Percentiles rank a stretch among this genome's conserved stretches.
Conservation (phyloP, 2,888 invertebrate species). For the Caenorhabditis imperialis region DNA sequence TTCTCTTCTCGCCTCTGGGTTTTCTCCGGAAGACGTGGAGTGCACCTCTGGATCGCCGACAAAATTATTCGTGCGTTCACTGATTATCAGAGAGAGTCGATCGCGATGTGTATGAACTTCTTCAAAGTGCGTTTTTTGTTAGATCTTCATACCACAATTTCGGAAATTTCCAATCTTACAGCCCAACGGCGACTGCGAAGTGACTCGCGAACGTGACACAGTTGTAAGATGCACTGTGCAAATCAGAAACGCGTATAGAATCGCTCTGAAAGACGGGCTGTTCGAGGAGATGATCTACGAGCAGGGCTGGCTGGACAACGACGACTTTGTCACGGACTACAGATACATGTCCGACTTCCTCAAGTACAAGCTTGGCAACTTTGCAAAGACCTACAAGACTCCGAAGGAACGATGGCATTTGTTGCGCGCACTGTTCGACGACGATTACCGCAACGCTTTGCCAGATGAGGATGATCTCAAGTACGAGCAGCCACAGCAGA, state of each 20-base stretch:
- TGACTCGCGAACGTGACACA: slow-evolving; percentile 26
- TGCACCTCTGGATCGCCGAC: slow-evolving; percentile 99
- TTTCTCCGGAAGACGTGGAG: slow-evolving; percentile 96
- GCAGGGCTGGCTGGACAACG: slow-evolving; percentile 74
- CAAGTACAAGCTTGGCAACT: slow-evolving; percentile 17
- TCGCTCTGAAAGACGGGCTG: slow-evolving; percentile 65
- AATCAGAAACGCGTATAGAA: slow-evolving; percentile 61
- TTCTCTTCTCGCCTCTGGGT: slow-evolving; percentile 95
- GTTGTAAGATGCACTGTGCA: slow-evolving; percentile 52
- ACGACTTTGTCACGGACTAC: slow-evolving; percentile 52
- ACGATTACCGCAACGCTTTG: slow-evolving; percentile 43
- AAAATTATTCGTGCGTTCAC: slow-evolving; percentile 86
- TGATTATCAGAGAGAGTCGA: slow-evolving; percentile 85
- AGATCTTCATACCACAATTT: no score
- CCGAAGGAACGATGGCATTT: slow-evolving; percentile 49
- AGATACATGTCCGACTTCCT: slow-evolving; percentile 3
- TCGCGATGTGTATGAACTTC: slow-evolving; percentile 90
- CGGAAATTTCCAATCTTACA: no score
- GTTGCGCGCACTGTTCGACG: slow-evolving; percentile 52
- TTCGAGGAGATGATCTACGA: slow-evolving; percentile 72
- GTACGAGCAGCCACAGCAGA: slow-evolving; percentile 16
- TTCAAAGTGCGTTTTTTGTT: no score
- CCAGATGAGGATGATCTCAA: slow-evolving; percentile 3
- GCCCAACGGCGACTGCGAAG: slow-evolving; percentile 36
- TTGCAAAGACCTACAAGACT: slow-evolving; percentile 47